Evolutionary conservation across 2,113 vertebrate genomes (phyloP), one percentile per base, ranked within the genome.

Genomic region (Poicephalus gulielmi): DNA sequence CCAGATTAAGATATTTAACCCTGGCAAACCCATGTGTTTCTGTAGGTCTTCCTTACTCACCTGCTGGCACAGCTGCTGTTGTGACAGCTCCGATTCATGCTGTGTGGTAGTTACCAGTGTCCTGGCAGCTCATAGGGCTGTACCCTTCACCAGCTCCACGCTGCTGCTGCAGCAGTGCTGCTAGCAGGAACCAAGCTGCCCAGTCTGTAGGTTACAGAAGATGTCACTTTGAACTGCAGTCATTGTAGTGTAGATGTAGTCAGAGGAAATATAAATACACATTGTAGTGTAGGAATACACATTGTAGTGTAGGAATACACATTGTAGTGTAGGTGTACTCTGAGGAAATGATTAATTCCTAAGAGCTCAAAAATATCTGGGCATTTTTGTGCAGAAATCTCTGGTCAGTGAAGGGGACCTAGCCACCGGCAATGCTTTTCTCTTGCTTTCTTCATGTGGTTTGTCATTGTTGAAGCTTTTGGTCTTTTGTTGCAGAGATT

Each of bases 1-100:
- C 53, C 86, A 96, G 92, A 94, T 96, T 92, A 94, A 94, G 95
- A 92, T 96, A 94, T 95, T 95, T 96, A 96, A 95, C 88, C 86
- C 96, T 95, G 95, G 95, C 86, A 95, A 89, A 86, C 59, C 89
- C 41, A 14, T 79, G 88, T 73, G 77, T 93, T 93, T 94, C 88
- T 75, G 66, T 52, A 91, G 52, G 44, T 95, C 62, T 86, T 69
- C 88, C 81, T 82, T 79, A 79, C 52, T 87, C 86, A 64, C 80
- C 66, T 66, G 81, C 94, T 92, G 88, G 92, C 94, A 71, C 68
- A 41, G 90, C 47, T 2, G 2, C 76, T 92, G 86, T 11, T 88
- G 9, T 43, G 68, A 14, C 68, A 90, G 83, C 64, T 74, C 84
- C 13, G 1, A 74, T 62, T 52, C 6, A 0, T 4, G 44, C 67